These are phyloP conservation scores for Dicranocentrus wangi DNA, from an alignment of 2,888 invertebrate species.

Conservation along the genomic window DNA sequence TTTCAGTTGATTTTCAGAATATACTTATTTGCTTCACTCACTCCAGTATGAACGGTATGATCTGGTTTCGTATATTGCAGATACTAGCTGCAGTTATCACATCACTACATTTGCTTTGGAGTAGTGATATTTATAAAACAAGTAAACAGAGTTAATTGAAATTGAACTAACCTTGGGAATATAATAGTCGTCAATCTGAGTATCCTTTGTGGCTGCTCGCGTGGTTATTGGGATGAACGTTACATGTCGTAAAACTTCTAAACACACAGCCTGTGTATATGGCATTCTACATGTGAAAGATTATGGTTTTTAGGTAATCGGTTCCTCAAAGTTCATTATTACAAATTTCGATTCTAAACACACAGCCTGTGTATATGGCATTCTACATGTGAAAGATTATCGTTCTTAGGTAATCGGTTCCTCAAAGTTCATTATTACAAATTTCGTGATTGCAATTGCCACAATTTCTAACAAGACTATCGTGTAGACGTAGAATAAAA, in stretches of 20 bases:
- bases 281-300: no score
- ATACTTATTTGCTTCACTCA: no score
- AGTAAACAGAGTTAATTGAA: neutral
- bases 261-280: constrained; percentile 68
- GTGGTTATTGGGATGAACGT: constrained; percentile 68
- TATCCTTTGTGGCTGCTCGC: constrained; percentile 67
- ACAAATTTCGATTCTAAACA: constrained; percentile 65
- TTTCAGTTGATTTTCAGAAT: no score
- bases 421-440: no score
- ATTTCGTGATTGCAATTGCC: neutral
- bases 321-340: no score
- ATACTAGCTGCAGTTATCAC: constrained; percentile 64
- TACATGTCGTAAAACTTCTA: constrained; percentile 68
- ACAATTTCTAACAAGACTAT: neutral
- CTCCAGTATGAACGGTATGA: no score
- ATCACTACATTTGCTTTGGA: no score
- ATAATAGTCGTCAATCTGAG: constrained; percentile 60
- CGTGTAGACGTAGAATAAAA: neutral
- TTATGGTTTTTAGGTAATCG: no score
- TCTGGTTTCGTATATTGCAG: no score
- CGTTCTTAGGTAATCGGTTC: no score
- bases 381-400: no score
- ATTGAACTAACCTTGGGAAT: constrained; percentile 63
- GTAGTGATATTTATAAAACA: neutral
- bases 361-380: constrained; percentile 70